Evolutionary conservation across 2,113 vertebrate species (phyloP), one percentile per base, ranked within the genome.

Genomic region (Amazona guildingii): DNA sequence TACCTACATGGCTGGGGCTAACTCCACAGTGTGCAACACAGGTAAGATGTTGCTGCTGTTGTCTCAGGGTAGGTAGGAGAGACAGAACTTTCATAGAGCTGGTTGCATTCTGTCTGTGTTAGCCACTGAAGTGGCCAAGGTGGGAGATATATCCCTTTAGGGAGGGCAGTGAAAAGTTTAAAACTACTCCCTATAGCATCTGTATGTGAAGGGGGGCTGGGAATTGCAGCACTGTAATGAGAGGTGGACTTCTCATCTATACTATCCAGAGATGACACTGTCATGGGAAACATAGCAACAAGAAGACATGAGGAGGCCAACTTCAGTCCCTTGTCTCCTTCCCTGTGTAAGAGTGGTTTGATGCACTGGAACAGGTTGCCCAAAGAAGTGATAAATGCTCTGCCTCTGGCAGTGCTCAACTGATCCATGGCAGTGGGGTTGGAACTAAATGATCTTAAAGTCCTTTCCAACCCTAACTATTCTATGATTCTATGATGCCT

Each of bases 71-170:
- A 55, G 33, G 25, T 18, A 68, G 37, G n/a, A 74, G 19, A 74
- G 31, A 9, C 3, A 4, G 24, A 37, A 41, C 24, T 66, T 80
- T 9, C 0, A 2, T 0, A 15, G 21, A 48, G 13, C 21, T 6
- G 12, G 11, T 67, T 17, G 13, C 13, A 7, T 77, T 78, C 64
- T 28, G 51, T 67, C 33, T 80, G 1, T 51, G 35, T 49, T 28
- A 39, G 35, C 39, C 48, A 68, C 9, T 29, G 43, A 51, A 43
- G 23, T 51, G 77, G 11, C 29, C 1, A 3, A 54, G 35, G 16
- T 17, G 48, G 9, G 43, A 54, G 61, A 48, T 13, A 44, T 6
- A 6, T 83, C 33, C 8, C 14, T 78, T n/a, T 15, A 17, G 2
- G 25, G 21, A 61, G 17, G 2, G 2, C 55, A 57, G 6, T 55